Percentiles rank a stretch among this genome's conserved stretches.
phyloP scores from a whole-genome alignment of 2,113 vertebrate genomes.

The Strix uralensis region DNA sequence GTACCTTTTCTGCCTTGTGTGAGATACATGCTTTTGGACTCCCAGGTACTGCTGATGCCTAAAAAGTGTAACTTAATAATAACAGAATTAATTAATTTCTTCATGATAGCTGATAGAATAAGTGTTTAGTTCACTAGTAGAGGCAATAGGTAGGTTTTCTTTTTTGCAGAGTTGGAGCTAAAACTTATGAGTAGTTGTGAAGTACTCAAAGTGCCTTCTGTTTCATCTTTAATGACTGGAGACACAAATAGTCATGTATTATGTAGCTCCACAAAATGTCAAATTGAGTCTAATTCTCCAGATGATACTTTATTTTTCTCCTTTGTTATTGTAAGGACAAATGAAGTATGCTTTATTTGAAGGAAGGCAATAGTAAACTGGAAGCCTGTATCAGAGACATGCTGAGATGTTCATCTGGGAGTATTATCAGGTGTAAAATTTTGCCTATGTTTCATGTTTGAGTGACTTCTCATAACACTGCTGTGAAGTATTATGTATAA shows the following conservation, averaged over 20 bases:
- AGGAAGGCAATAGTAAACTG: neutral
- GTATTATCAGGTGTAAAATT: neutral
- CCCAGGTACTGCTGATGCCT: neutral
- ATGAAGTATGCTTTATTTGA: neutral
- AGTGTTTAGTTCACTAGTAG: neutral
- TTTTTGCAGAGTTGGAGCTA: neutral
- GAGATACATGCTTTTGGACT: neutral
- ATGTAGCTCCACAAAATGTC: neutral
- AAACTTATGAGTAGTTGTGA: neutral
- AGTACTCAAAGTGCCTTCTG: neutral
- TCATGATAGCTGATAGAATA: neutral
- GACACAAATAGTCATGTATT: neutral
- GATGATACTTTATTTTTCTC: neutral
- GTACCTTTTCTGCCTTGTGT: neutral
- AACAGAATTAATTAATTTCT: neutral
- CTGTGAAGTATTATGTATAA: neutral
- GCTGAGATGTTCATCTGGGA: neutral
- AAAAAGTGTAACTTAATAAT: neutral
- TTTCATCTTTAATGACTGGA: neutral
- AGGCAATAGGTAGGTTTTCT: neutral
- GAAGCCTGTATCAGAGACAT: neutral
- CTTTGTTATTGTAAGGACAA: neutral
- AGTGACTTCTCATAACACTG: neutral
- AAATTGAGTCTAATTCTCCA: neutral
- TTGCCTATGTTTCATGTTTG: neutral